Conservation (phyloP, 2,797 vertebrate species). For the Esox masquinongy region DNA sequence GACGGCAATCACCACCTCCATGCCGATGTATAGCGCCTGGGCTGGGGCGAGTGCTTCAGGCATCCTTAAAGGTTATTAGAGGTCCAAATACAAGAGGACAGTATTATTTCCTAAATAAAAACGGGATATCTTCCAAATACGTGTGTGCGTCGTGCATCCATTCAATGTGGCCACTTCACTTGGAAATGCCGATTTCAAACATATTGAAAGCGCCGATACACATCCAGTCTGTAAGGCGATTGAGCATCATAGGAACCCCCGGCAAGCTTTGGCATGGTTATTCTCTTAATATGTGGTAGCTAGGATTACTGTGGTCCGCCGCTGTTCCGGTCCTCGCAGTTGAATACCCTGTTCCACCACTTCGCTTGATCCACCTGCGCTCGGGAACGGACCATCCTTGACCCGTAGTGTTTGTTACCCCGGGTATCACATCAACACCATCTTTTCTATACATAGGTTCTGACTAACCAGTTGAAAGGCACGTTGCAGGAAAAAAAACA, state of each 20-base stretch:
- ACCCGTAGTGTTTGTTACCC: conserved; percentile 2
- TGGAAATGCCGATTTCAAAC: neutral
- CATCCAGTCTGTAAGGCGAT: conserved; percentile 13
- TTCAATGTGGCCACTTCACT: conserved; percentile 10
- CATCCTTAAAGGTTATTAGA: conserved; percentile 70
- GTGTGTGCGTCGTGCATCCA: conserved; percentile 35
- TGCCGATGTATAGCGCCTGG: conserved; percentile 86
- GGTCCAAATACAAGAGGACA: conserved; percentile 17
- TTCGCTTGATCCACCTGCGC: conserved; percentile 57
- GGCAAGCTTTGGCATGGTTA: conserved; percentile 13
- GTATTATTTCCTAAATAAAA: conserved; percentile 6
- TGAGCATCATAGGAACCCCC: neutral
- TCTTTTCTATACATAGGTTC: neutral
- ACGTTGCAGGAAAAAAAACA: neutral
- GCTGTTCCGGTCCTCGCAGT: conserved; percentile 18
- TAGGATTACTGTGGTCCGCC: conserved; percentile 42
- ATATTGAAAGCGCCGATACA: conserved; percentile 10
- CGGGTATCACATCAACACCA: neutral
- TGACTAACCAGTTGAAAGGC: neutral
- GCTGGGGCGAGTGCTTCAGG: conserved; percentile 72
- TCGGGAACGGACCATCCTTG: conserved; percentile 46
- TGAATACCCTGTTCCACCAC: conserved; percentile 43
- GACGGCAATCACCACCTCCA: conserved; percentile 91
- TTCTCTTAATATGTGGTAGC: conserved; percentile 41
- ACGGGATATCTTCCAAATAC: neutral